Evolutionary conservation across 2,888 invertebrate genomes (phyloP), one percentile per base, ranked within the genome.

Genomic region (Melieria crassipennis): DNA sequence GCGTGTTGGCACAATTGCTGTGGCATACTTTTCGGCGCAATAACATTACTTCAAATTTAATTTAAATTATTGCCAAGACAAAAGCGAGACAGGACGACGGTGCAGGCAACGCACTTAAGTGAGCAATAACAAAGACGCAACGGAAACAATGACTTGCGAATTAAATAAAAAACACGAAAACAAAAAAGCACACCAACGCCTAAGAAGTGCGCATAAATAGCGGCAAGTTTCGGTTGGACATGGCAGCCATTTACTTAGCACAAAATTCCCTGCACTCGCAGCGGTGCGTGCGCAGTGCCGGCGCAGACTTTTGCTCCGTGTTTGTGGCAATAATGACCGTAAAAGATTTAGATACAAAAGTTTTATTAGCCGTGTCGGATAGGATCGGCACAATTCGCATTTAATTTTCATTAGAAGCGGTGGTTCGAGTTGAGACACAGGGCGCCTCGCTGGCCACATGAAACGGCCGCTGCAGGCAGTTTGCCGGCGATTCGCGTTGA

Each of bases 11-110:
- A n/a, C n/a, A n/a, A n/a, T n/a, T 16, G 16, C 16, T 1, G 16
- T 48, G 52, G 69, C 56, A 56, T 58, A 55, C 70, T 70, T 70
- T 65, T 65, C 16, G 65, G 65, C 60, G 43, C 79, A 80, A 80
- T 79, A 81, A 79, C 82, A 82, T 80, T 81, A 78, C 79, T 78
- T 81, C 75, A 81, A 80, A 82, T 82, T 80, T 82, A 82, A 82
- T 82, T 80, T 80, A 80, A 81, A 79, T 81, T 82, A 82, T 78
- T 79, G 67, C 77, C 58, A 43, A 7, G 47, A 6, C n/a, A 62
- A n/a, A 46, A 45, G 47, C 62, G 16, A 46, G 30, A 30, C 30
- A 30, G 30, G 2, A 30, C 30, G 30, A 30, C 30, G 30, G 30
- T 30, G 30, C 30, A 2, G 30, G 30, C 30, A 30, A 30, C 30